These are phyloP conservation scores for Phenganax subtilis DNA, from an alignment of 92 coral and sea anemone genomes.

Conservation along the genomic window DNA sequence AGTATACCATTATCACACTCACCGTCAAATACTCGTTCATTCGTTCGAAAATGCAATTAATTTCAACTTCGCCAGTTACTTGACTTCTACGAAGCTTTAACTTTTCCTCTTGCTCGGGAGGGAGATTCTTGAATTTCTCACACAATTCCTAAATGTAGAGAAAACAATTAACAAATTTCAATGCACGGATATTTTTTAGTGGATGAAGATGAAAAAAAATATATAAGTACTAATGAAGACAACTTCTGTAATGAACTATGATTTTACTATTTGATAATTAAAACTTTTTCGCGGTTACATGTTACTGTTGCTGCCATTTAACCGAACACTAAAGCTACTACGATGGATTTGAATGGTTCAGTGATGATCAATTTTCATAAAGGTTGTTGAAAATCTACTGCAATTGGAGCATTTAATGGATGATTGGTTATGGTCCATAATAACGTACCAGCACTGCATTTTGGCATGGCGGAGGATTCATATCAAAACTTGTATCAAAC, in stretches of 20 bases:
- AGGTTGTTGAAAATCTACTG: neutral
- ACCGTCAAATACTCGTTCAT: conserved; percentile 74
- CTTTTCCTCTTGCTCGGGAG: conserved; percentile 53
- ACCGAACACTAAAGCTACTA: no score
- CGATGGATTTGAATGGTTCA: no score
- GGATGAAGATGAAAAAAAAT: no score
- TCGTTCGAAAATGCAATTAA: conserved; percentile 74
- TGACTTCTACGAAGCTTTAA: conserved; percentile 75
- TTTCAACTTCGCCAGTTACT: conserved; percentile 78
- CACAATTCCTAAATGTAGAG: conserved; percentile 66
- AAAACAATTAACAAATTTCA: no score
- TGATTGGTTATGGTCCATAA: neutral
- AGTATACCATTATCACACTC: neutral
- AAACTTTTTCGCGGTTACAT: no score
- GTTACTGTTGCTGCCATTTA: no score
- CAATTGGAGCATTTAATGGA: neutral
- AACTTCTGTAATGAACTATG: no score
- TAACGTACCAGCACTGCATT: conserved; percentile 71
- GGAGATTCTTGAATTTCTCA: conserved; percentile 62
- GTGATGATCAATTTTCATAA: neutral
- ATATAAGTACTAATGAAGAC: no score
- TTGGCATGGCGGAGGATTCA: conserved; percentile 93
- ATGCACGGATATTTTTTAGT: no score
- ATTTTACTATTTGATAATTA: no score
- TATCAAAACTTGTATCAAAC: conserved; percentile 78